A percentile compares a stretch with the other conserved stretches of the same genome.
These are phyloP conservation scores for Mycalesis mineus DNA, from an alignment of 2,888 invertebrate genomes.

Conservation along the genomic window DNA sequence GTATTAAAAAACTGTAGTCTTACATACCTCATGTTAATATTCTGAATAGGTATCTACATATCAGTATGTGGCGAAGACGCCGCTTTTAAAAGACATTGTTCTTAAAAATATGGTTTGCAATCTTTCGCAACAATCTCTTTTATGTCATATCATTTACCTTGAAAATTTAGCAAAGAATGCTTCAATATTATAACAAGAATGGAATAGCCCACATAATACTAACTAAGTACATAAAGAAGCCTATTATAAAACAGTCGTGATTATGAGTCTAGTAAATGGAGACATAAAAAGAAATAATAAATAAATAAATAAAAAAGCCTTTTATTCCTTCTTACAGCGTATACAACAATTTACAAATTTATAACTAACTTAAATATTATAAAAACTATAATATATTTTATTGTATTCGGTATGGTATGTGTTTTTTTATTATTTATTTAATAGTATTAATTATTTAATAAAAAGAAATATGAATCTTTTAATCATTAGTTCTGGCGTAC, in stretches of 20 bases:
- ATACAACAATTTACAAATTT: too few relatives aligned
- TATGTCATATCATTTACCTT: slow-evolving; percentile 11
- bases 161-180: slow-evolving; percentile 3
- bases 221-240: slow-evolving; percentile 1
- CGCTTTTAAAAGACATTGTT: slow-evolving; percentile 40
- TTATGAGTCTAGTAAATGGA: neutral
- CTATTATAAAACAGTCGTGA: neutral
- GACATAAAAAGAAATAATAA: too few relatives aligned
- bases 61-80: slow-evolving; percentile 40
- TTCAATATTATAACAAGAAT: neutral
- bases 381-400: too few relatives aligned
- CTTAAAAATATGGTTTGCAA: slow-evolving; percentile 39
- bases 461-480: too few relatives aligned
- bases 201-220: neutral
- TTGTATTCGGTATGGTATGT: too few relatives aligned
- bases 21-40: slow-evolving; percentile 10
- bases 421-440: too few relatives aligned
- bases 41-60: slow-evolving; percentile 39
- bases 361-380: too few relatives aligned
- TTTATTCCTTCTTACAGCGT: too few relatives aligned
- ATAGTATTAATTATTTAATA: too few relatives aligned
- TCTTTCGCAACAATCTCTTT: slow-evolving; percentile 10
- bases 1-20: neutral
- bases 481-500: too few relatives aligned
- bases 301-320: too few relatives aligned